Evolutionary conservation across 37 sponge, comb jelly and placozoan species (phyloP), one percentile per base, ranked within the genome.

Genomic region (Mnemiopsis leidyi): DNA sequence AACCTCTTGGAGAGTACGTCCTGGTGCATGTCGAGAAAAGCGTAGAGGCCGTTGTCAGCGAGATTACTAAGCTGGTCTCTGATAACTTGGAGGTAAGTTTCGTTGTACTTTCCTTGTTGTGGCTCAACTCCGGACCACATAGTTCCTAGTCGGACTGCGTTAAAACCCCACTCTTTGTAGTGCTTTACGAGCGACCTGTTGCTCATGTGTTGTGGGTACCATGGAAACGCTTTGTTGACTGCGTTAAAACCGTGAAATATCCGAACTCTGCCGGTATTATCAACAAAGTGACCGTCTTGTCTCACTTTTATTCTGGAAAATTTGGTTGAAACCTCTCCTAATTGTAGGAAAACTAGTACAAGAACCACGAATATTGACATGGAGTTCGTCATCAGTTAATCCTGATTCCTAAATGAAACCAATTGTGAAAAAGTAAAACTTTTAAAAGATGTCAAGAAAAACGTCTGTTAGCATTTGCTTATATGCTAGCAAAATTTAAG

Each of bases 71-170:
- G 92, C 23, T 95, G 29, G 0, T 68, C 69, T 68, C 93, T 94
- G 38, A 95, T 82, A 36, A 93, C 92, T 29, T 76, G 92, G 38
- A 96, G 93, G 94, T 97, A 97, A 18, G 95, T 95, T 67, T 96
- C 93, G 69, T 97, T 97, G 93, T 94, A 97, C 25, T 93, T 29
- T 20, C 95, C 97, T 34, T 79, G 93, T 24, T 71, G 21, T 21
- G 97, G 95, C 71, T 97, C 97, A 24, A 93, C 96, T 75, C 97
- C 97, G 7, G 96, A 95, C 97, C 97, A 97, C 97, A 97, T 97
- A 94, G 96, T 94, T 0, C 97, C 97, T 0, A 94, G 77, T 38
- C 97, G 95, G 93, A 71, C 75, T 7, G 30, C 75, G 30, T 71
- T 71, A 25, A 71, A 71, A 2, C 75, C 75, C 75, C 75, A 71